Percentiles rank a stretch among this genome's conserved stretches.
Conservation (phyloP, 2,888 invertebrate species). For the Monochamus alternatus region DNA sequence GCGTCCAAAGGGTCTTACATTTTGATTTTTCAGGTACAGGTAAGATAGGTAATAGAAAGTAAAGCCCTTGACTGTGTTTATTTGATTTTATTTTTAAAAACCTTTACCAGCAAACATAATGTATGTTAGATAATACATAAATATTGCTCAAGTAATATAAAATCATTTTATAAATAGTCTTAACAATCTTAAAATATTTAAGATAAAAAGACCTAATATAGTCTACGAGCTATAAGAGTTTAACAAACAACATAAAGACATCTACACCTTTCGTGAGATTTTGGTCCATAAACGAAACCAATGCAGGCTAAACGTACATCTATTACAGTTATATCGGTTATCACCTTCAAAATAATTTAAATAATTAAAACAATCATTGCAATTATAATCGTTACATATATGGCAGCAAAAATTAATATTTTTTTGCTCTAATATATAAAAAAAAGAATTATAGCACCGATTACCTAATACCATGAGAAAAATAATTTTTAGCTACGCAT, state of each 20-base stretch:
- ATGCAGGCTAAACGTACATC: not conserved
- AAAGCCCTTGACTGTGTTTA: not conserved
- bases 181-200: constrained; percentile 60
- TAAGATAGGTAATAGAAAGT: no score
- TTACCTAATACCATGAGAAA: not conserved
- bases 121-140: constrained; percentile 63
- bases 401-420: constrained; percentile 42
- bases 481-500: not conserved
- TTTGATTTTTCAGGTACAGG: no score
- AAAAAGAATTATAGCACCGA: constrained; percentile 26
- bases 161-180: constrained; percentile 53
- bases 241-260: not conserved
- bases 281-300: not conserved
- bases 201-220: constrained; percentile 57
- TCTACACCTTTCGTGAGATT: not conserved
- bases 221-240: not conserved
- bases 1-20: no score
- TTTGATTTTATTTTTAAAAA: constrained; percentile 40
- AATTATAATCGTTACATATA: constrained; percentile 44
- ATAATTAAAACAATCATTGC: constrained; percentile 30
- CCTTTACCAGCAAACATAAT: constrained; percentile 64
- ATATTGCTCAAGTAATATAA: constrained; percentile 61
- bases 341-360: constrained; percentile 41
- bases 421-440: constrained; percentile 19
- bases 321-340: constrained; percentile 40